A percentile compares a stretch with the other conserved stretches of the same genome.
Evolutionary conservation across 2,113 vertebrate genomes (phyloP).

Genomic region (Sphyrna mokarran): DNA sequence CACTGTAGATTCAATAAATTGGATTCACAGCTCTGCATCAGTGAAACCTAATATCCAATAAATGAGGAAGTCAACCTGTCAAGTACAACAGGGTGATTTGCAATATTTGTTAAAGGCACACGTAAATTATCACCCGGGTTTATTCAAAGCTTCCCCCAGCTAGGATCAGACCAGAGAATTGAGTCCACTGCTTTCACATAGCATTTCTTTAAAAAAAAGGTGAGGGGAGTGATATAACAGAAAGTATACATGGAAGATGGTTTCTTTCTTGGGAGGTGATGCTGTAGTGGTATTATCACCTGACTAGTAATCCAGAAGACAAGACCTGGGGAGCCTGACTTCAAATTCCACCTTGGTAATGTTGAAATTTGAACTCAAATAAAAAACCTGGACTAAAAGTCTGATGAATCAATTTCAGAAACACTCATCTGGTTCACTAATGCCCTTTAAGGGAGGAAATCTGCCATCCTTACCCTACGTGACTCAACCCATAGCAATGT

Average conservation of each 20-base stretch:
- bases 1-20: not conserved
- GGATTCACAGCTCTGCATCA: not conserved
- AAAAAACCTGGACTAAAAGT: no score
- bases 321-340: no score
- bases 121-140: not conserved
- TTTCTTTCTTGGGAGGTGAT: not conserved
- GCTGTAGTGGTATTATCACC: no score
- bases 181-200: not conserved
- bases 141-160: not conserved
- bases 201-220: not conserved
- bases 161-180: not conserved
- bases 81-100: not conserved
- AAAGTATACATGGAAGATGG: not conserved
- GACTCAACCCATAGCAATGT: no score
- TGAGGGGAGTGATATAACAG: not conserved
- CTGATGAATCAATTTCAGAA: no score
- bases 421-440: no score
- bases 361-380: no score
- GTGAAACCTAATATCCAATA: not conserved
- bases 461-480: no score
- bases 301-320: no score
- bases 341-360: no score
- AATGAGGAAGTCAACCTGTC: not conserved
- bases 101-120: not conserved
- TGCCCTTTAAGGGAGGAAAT: no score